Evolutionary conservation across 2,797 vertebrate genomes (phyloP), one percentile per base, ranked within the genome.

Genomic region (Odontamblyopus rebecca): DNA sequence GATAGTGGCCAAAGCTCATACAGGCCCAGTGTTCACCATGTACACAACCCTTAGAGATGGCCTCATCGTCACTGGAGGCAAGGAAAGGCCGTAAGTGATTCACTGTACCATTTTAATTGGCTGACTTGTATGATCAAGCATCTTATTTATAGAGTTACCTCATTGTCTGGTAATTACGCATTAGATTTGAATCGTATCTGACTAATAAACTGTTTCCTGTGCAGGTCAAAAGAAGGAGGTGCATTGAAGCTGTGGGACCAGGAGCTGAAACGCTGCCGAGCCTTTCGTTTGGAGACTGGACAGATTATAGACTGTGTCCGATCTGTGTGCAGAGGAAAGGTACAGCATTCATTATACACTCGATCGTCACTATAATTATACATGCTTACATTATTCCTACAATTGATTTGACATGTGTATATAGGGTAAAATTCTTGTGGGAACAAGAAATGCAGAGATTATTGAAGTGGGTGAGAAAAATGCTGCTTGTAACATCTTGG

Each of bases 381-480:
- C 19, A 54, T 57, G 19, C 6, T 23, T 57, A 4, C 8, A 56
- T 26, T 57, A 57, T 57, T 26, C 13, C 30, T 61, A 59, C 38
- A 11, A 13, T 38, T 7, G 2, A 16, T 35, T 2, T 61, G 1
- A 2, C 2, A 0, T 32, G 16, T 68, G 68, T 13, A 12, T 68
- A 72, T 81, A 98, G 97, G 97, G 97, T 3, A 98, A 98, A 87
- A 97, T 98, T 84, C 91, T 98, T 80, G 96, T 98, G 74, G 97
- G 97, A 77, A 98, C 96, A 1, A 98, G 98, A 89, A 96, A 98
- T n/a, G 96, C 96, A 0, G 96, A 98, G 93, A 96, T 98, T 82
- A 95, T 98, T 62, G 97, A 98, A 92, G 95, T 98, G 54, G 97
- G 97, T 77, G 97, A 98, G 87, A 98, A 98, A 93, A 98, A 97